phyloP scores from a whole-genome alignment of 2,888 invertebrate species.

The Clepsis dumicolana region DNA sequence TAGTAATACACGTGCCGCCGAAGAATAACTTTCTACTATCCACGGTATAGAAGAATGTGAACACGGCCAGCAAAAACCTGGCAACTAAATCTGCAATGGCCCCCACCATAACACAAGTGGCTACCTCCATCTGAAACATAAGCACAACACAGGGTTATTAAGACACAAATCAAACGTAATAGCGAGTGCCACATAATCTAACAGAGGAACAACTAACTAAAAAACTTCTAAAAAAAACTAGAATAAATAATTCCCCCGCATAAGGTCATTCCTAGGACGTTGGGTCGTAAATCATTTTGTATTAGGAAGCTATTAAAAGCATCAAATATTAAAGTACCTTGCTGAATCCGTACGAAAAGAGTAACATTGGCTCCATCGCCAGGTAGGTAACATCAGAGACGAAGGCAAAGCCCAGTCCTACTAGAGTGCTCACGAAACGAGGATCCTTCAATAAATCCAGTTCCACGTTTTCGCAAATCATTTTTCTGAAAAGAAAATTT shows the following conservation, averaged over 20 bases:
- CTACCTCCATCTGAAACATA: conserved; percentile 84
- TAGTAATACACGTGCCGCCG: conserved; percentile 88
- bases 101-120: conserved; percentile 89
- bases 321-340: conserved; percentile 59
- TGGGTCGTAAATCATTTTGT: no score
- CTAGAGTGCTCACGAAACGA: conserved; percentile 71
- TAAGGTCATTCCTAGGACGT: no score
- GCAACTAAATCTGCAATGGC: conserved; percentile 89
- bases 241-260: no score
- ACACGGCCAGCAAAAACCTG: conserved; percentile 87
- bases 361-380: conserved; percentile 87
- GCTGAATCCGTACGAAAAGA: conserved; percentile 85
- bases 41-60: conserved; percentile 87
- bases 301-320: no score
- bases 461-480: conserved; percentile 77
- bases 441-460: conserved; percentile 75
- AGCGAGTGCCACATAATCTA: no score
- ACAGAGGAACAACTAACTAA: no score
- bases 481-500: conserved; percentile 77
- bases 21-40: conserved; percentile 89
- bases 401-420: conserved; percentile 87
- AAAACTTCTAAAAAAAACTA: no score
- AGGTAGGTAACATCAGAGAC: conserved; percentile 88
- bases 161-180: no score
- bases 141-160: not conserved